Percentiles rank a stretch among this genome's conserved stretches.
Evolutionary conservation across 2,888 invertebrate genomes (phyloP).

Genomic region (Polydrusus tereticollis): DNA sequence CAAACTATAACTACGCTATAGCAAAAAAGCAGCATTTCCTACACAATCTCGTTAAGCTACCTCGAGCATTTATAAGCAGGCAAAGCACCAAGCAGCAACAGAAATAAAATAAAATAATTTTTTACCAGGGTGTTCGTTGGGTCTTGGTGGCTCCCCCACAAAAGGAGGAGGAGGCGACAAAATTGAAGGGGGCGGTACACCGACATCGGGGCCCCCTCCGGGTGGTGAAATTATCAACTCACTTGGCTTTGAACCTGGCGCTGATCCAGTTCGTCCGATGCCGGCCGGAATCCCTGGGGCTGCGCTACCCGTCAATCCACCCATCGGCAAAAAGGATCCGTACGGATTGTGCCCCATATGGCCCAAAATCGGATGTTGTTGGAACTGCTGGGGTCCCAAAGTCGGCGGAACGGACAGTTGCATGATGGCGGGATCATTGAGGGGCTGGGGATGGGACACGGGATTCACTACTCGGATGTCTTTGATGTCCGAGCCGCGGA

Average conservation of each 20-base stretch:
- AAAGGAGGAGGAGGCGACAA: constrained; percentile 61
- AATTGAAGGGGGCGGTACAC: constrained; percentile 60
- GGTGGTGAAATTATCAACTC: constrained; percentile 69
- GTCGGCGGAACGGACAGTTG: constrained; percentile 85
- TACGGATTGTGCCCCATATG: constrained; percentile 66
- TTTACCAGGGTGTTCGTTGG: constrained; percentile 67
- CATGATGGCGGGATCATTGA: constrained; percentile 98
- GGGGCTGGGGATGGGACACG: constrained; percentile 80
- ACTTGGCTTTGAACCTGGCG: constrained; percentile 71
- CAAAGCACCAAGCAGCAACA: constrained; percentile 21
- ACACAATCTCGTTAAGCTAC: constrained; percentile 18
- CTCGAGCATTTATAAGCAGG: constrained; percentile 16
- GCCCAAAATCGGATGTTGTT: constrained; percentile 80
- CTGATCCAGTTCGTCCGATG: constrained; percentile 25
- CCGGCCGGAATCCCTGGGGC: constrained; percentile 53
- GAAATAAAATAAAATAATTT: constrained; percentile 12
- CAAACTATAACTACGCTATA: not conserved
- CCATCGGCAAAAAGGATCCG: constrained; percentile 68
- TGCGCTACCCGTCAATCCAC: constrained; percentile 66
- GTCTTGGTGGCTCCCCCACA: constrained; percentile 64
- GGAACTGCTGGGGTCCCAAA: constrained; percentile 74
- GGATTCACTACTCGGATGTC: constrained; percentile 96
- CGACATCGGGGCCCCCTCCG: constrained; percentile 35
- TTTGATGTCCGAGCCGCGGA: constrained; percentile 98
- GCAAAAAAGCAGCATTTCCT: not conserved